Percentiles rank a stretch among this genome's conserved stretches.
These are phyloP conservation scores for Volucella inanis DNA, from an alignment of 2,888 invertebrate species.

Conservation along the genomic window DNA sequence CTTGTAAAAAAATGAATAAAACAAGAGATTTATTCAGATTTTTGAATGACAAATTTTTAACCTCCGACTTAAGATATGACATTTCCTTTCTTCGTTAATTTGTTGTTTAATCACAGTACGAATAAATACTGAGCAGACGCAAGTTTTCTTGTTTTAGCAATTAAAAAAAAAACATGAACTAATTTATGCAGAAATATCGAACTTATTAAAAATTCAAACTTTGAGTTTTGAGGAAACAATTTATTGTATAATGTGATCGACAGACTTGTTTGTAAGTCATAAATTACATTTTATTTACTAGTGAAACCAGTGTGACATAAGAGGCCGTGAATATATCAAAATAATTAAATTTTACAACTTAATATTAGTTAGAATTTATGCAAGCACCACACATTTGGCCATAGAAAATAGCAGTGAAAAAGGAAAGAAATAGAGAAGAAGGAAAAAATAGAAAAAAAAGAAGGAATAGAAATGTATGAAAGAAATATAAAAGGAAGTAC, in stretches of 20 bases:
- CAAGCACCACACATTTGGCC: too few species aligned
- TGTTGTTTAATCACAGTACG: slow-evolving; percentile 16
- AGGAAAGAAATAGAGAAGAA: neutral
- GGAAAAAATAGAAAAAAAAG: too few species aligned
- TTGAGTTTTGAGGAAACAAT: slow-evolving; percentile 15
- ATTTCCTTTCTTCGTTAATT: slow-evolving; percentile 12
- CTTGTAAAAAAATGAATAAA: slow-evolving; percentile 8
- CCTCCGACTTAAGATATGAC: slow-evolving; percentile 45
- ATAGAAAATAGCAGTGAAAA: too few species aligned
- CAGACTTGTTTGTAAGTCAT: slow-evolving; percentile 4
- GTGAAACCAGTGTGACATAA: neutral
- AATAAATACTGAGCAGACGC: slow-evolving; percentile 1
- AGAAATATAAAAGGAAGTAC: neutral
- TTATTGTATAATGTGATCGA: slow-evolving; percentile 2
- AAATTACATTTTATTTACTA: slow-evolving; percentile 14
- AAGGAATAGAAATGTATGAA: too few species aligned
- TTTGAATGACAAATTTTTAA: slow-evolving; percentile 30
- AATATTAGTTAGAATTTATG: too few species aligned
- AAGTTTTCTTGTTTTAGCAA: slow-evolving; percentile 43
- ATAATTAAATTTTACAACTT: too few species aligned
- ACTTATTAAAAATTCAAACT: neutral
- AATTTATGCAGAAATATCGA: slow-evolving; percentile 16
- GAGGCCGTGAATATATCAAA: too few species aligned
- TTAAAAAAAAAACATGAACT: slow-evolving; percentile 43
- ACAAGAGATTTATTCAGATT: slow-evolving; percentile 49